These are phyloP conservation scores for Cotesia chilonis DNA, from an alignment of 1,140 invertebrate genomes.

Conservation along the genomic window DNA sequence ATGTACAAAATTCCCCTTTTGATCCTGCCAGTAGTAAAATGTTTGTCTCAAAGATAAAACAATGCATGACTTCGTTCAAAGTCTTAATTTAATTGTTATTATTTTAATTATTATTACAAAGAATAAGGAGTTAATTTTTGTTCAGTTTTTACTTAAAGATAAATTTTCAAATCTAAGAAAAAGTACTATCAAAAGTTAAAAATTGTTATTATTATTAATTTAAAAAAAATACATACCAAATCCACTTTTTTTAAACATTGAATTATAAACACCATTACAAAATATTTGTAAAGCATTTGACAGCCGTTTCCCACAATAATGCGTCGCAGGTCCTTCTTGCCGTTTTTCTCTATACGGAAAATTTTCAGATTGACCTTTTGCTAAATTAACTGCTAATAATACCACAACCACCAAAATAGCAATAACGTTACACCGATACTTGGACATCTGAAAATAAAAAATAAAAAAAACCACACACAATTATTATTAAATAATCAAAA, in stretches of 20 bases:
- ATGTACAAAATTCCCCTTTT: no score
- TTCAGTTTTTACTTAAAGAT: no score
- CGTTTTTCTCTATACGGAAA: conserved; percentile 51
- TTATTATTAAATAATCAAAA: not conserved
- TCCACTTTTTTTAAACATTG: conserved; percentile 60
- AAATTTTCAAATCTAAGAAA: no score
- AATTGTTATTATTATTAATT: not conserved
- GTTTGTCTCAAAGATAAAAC: no score
- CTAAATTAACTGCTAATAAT: conserved; percentile 46
- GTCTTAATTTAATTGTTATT: no score
- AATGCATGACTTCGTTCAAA: no score
- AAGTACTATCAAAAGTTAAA: not conserved
- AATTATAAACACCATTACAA: conserved; percentile 60
- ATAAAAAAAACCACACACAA: not conserved
- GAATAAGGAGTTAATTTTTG: no score
- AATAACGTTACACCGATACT: conserved; percentile 47
- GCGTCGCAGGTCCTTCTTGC: conserved; percentile 36
- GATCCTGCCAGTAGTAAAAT: no score
- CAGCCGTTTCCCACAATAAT: conserved; percentile 60
- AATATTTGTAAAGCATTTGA: conserved; percentile 55
- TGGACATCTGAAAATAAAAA: conserved; percentile 56
- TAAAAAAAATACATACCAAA: conserved; percentile 49
- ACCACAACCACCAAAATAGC: conserved; percentile 46
- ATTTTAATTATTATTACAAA: no score
- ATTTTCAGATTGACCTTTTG: conserved; percentile 48